These are phyloP conservation scores for Drosophila rhopaloa DNA, from an alignment of 1,140 invertebrate species.

Conservation along the genomic window DNA sequence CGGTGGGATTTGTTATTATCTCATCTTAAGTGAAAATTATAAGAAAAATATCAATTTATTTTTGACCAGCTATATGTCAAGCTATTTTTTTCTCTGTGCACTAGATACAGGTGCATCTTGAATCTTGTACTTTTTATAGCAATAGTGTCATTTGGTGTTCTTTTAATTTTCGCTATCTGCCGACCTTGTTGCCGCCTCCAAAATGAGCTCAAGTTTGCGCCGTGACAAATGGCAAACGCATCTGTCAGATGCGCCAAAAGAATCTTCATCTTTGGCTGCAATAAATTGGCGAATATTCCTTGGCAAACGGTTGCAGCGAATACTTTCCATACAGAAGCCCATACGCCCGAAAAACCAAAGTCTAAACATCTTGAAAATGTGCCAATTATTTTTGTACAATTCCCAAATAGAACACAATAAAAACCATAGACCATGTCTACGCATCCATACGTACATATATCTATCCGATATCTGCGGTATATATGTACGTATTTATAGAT, in stretches of 20 bases:
- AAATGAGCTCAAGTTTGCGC: slow-evolving; percentile 45
- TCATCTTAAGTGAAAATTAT: too few relatives aligned
- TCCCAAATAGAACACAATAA: slow-evolving; percentile 73
- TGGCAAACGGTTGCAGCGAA: slow-evolving; percentile 16
- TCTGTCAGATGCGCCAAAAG: slow-evolving; percentile 34
- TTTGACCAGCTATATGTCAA: too few relatives aligned
- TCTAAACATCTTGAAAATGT: slow-evolving; percentile 63
- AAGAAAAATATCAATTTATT: too few relatives aligned
- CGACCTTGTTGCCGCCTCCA: slow-evolving; percentile 40
- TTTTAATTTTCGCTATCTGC: slow-evolving; percentile 23
- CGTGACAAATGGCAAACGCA: slow-evolving; percentile 36
- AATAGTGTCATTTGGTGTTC: slow-evolving; percentile 6
- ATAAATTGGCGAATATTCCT: slow-evolving; percentile 2
- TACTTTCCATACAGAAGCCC: slow-evolving; percentile 29
- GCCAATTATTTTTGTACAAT: slow-evolving; percentile 66
- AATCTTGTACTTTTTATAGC: neutral
- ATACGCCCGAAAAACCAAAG: slow-evolving; percentile 10
- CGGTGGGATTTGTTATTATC: too few relatives aligned
- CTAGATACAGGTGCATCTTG: slow-evolving; percentile 6
- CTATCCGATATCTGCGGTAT: slow-evolving; percentile 2
- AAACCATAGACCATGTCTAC: slow-evolving; percentile 25
- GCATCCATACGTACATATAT: slow-evolving; percentile 4
- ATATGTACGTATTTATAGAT: slow-evolving; percentile 35
- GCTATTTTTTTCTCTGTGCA: neutral
- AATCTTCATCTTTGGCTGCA: slow-evolving; percentile 10